Conservation (phyloP, 2,888 invertebrate genomes). For the Trichogramma evanescens region DNA sequence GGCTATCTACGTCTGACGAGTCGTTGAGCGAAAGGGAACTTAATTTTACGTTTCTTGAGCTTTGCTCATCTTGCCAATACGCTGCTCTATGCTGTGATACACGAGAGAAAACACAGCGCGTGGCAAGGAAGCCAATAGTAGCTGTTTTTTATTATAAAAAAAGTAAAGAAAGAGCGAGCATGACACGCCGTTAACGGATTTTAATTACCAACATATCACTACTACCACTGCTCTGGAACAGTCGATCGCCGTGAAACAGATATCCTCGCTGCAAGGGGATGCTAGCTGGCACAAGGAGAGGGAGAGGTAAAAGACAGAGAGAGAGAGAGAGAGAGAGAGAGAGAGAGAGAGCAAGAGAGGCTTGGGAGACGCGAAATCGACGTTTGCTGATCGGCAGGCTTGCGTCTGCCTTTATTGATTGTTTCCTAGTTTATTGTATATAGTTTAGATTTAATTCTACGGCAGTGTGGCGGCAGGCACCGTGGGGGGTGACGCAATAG, state of each 20-base stretch:
- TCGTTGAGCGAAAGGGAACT: too few species aligned
- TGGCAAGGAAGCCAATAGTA: neutral
- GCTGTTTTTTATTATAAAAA: conserved; percentile 16
- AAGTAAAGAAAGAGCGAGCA: conserved; percentile 17
- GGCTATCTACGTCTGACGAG: too few species aligned
- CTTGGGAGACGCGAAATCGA: conserved; percentile 11
- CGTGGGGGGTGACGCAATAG: conserved; percentile 37
- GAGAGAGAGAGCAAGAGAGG: neutral
- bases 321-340: conserved; percentile 14
- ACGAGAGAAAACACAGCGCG: too few species aligned
- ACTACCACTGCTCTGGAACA: conserved; percentile 17
- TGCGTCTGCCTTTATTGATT: conserved; percentile 39
- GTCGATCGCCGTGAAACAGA: conserved; percentile 11
- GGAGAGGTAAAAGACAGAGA: conserved; percentile 4
- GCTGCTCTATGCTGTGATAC: too few species aligned
- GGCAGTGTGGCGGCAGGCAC: conserved; percentile 19
- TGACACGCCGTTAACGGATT: conserved; percentile 27
- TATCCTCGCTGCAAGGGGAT: conserved; percentile 6
- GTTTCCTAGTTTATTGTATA: conserved; percentile 47
- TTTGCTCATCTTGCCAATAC: too few species aligned
- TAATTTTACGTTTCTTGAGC: too few species aligned
- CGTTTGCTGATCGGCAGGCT: conserved; percentile 18
- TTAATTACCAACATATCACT: conserved; percentile 41
- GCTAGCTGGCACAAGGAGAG: conserved; percentile 12
- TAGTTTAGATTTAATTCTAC: conserved; percentile 46